Base-by-base conservation (phyloP, 2,797 vertebrate genomes). In the Gymnoscopelus braueri region DNA sequence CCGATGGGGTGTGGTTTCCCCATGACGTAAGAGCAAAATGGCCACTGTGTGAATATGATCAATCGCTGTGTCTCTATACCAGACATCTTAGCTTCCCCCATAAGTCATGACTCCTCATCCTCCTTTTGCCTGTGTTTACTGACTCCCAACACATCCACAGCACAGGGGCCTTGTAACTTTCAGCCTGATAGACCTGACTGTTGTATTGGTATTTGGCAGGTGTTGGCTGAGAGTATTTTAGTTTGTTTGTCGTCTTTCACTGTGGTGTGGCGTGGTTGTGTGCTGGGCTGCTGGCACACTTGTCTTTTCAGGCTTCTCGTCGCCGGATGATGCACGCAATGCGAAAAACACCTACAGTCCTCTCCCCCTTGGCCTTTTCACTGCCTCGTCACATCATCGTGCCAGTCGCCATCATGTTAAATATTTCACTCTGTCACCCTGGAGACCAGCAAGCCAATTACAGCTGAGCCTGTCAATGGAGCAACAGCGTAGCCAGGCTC, bases 351-450 rank as follows among this genome's bases (percentile, higher is more conserved):
- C 32, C 6, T 47, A 56, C 35, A 58, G 55, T 57, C 63, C 2
- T 32, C 19, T 57, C 44, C 4, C 11, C 67, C 15, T 39, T 48
- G n/a, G 4, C 14, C 19, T 49, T 51, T 24, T 47, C 19, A 57
- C 11, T 15, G 58, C n/a, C 29, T 51, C 53, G 55, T 71, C 14
- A 15, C 26, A 58, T 54, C n/a, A 29, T 13, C 55, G 48, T 50
- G 9, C 8, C 39, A 44, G 39, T 44, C 39, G 11, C 48, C 52
- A 47, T 19, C 1, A 2, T 63, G 61, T 63, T 67, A 50, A 67
- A 72, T 64, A 66, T 74, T 60, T 32, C 35, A 11, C 48, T 29
- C 24, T 68, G 52, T 23, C 54, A 63, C 29, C 14, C 57, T 64
- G 15, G 63, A 32, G 56, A 29, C 69, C 2, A 24, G 12, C 15